Conservation (phyloP, 2,113 vertebrate genomes). For the Nesoenas mayeri region DNA sequence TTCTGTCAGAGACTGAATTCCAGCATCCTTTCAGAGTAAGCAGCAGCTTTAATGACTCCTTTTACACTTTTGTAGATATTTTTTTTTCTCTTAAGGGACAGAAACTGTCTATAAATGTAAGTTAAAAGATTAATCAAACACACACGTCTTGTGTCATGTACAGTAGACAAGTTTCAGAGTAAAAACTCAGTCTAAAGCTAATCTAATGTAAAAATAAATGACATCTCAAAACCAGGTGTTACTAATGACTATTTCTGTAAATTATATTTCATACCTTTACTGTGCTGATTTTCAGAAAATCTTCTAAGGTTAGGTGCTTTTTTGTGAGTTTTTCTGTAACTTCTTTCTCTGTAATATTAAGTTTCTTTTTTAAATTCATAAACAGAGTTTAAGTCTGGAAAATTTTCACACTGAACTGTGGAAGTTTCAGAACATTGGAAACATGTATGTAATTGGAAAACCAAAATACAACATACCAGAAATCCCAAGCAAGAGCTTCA, state of each 20-base stretch:
- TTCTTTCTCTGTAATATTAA: neutral
- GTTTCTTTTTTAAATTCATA: neutral
- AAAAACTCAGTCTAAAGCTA: neutral
- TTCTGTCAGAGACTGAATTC: neutral
- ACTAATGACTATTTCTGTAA: neutral
- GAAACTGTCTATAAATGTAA: neutral
- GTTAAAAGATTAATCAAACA: neutral
- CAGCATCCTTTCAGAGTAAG: neutral
- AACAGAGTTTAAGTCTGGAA: neutral
- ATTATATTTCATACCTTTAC: rapidly evolving
- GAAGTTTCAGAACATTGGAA: neutral
- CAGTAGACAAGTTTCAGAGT: neutral
- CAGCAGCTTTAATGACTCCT: neutral
- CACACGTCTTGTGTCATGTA: neutral
- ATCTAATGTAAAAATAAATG: neutral
- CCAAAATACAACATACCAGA: neutral
- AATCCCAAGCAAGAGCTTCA: neutral
- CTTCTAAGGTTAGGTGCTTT: neutral
- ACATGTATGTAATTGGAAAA: neutral
- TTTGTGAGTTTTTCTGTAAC: neutral
- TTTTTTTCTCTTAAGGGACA: neutral
- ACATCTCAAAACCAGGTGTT: neutral
- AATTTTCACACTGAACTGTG: neutral
- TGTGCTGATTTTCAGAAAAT: neutral
- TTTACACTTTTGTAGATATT: neutral